Percentiles rank a stretch among this genome's conserved stretches.
These are phyloP conservation scores for Synchiropus splendidus DNA, from an alignment of 2,113 vertebrate genomes.

Conservation along the genomic window DNA sequence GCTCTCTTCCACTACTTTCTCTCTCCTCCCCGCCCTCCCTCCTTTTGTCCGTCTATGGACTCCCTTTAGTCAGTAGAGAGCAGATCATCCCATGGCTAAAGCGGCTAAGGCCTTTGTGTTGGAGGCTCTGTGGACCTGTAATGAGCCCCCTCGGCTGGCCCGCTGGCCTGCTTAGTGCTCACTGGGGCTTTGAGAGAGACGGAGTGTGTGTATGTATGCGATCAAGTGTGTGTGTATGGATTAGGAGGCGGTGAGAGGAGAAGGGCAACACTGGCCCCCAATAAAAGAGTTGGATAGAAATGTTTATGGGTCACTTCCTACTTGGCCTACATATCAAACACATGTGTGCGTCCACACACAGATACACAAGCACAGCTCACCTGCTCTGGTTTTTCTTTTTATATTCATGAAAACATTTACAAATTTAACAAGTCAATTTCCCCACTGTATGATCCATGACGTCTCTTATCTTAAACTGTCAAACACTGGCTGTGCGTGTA, in stretches of 20 bases:
- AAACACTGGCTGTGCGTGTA: no score
- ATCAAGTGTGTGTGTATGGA: constrained; percentile 7
- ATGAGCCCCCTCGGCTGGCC: constrained; percentile 97
- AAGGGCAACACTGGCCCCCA: constrained; percentile 82
- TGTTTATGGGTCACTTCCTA: constrained; percentile 98
- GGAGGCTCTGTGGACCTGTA: constrained; percentile 94
- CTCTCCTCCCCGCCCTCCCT: constrained; percentile 71
- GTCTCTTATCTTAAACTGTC: no score
- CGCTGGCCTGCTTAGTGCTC: constrained; percentile 85
- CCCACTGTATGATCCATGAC: no score
- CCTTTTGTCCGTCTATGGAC: constrained; percentile 85
- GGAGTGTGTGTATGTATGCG: constrained; percentile 18
- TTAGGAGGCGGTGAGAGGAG: constrained; percentile 45
- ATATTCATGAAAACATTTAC: no score
- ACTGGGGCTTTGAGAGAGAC: constrained; percentile 74
- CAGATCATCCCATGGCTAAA: constrained; percentile 98
- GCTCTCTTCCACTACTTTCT: constrained; percentile 53
- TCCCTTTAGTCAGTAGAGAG: constrained; percentile 97
- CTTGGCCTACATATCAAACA: constrained; percentile 77
- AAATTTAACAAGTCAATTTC: no score
- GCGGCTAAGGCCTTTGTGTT: constrained; percentile 93
- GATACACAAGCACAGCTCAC: constrained; percentile 9
- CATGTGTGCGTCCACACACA: constrained; percentile 16
- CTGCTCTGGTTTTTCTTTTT: no score
- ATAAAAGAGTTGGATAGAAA: constrained; percentile 80